Evolutionary conservation across 2,888 invertebrate species (phyloP).

Genomic region (Synanthedon formicaeformis): DNA sequence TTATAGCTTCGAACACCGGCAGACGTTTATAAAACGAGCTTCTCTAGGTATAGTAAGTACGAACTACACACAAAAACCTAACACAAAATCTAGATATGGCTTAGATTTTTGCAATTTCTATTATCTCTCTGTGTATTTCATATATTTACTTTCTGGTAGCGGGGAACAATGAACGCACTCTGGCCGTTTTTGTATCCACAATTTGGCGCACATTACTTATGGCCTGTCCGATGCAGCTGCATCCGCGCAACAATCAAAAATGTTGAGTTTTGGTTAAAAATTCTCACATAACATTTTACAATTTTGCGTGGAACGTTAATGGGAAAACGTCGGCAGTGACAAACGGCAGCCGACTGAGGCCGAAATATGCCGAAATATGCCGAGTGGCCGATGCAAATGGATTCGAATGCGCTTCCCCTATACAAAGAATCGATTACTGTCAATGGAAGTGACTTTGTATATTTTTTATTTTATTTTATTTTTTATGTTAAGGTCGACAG

Average conservation of each 20-base stretch:
- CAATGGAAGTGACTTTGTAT: constrained; percentile 5
- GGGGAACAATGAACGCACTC: too few relatives aligned
- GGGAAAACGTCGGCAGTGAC: constrained; percentile 25
- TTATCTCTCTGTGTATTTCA: too few relatives aligned
- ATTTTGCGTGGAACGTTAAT: constrained; percentile 33
- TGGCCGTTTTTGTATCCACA: too few relatives aligned
- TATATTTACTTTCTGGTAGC: too few relatives aligned
- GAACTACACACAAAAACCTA: too few relatives aligned
- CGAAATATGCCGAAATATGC: constrained; percentile 48
- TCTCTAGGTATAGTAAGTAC: too few relatives aligned
- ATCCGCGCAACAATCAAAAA: background rate
- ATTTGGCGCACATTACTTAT: background rate
- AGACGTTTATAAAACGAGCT: too few relatives aligned
- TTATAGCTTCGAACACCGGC: too few relatives aligned
- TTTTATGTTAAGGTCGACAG: too few relatives aligned
- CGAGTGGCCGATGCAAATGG: constrained; percentile 43
- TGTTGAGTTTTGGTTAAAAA: constrained; percentile 10
- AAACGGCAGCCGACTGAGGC: constrained; percentile 34
- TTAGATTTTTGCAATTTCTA: too few relatives aligned
- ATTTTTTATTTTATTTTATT: too few relatives aligned
- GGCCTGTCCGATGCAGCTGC: background rate
- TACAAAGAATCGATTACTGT: constrained; percentile 6
- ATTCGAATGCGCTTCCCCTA: constrained; percentile 25
- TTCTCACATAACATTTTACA: constrained; percentile 38
- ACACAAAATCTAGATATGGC: too few relatives aligned